phyloP scores from a whole-genome alignment of 92 coral and sea anemone species.

The Zoanthus sansibaricus region DNA sequence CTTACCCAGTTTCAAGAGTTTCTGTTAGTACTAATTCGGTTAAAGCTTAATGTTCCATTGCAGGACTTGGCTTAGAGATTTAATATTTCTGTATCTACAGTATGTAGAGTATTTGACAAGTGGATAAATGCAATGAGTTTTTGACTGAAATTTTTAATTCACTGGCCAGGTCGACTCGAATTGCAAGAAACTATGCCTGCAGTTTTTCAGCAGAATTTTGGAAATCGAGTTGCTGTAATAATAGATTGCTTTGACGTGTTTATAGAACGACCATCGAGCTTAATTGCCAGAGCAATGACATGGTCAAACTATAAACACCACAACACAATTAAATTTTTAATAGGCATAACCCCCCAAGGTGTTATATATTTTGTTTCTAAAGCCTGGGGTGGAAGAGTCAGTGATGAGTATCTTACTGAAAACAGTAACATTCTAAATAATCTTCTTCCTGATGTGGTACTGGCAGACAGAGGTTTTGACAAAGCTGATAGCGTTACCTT shows the following conservation, averaged over 20 bases:
- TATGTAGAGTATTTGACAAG: constrained; percentile 28
- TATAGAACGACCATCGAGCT: constrained; percentile 22
- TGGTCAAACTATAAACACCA: background rate
- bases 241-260: constrained; percentile 37
- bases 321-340: background rate
- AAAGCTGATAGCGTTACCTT: constrained; percentile 29
- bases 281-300: constrained; percentile 28
- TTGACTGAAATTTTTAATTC: constrained; percentile 29
- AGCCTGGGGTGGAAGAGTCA: background rate
- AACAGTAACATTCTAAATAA: constrained; percentile 8
- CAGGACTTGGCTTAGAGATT: constrained; percentile 58
- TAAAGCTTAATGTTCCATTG: constrained; percentile 48
- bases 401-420: background rate
- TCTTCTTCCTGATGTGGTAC: constrained; percentile 58
- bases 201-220: constrained; percentile 33
- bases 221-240: constrained; percentile 32
- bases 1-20: constrained; percentile 49
- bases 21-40: constrained; percentile 40
- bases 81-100: constrained; percentile 30
- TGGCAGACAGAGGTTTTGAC: constrained; percentile 34
- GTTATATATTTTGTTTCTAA: too few relatives aligned
- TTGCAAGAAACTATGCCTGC: constrained; percentile 50
- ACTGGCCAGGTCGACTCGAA: constrained; percentile 48
- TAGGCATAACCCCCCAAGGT: constrained; percentile 11
- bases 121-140: constrained; percentile 48